Evolutionary conservation across 1,140 invertebrate genomes (phyloP).

Genomic region (Anthonomus grandis): DNA sequence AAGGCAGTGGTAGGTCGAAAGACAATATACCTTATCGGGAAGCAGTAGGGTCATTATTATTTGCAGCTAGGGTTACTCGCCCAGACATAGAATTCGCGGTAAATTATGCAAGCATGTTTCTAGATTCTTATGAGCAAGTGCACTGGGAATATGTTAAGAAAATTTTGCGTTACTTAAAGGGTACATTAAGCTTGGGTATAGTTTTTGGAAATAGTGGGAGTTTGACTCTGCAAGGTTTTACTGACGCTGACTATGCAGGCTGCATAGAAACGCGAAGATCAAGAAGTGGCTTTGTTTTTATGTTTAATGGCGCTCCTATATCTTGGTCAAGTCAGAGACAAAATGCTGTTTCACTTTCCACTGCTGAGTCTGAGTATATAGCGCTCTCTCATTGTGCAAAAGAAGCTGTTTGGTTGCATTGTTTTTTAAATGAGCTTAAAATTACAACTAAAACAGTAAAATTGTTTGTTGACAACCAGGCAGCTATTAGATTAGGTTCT

Average conservation of each 20-base stretch:
- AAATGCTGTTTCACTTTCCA: conserved; percentile 37
- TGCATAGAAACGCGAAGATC: conserved; percentile 42
- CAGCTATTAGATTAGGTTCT: conserved; percentile 2
- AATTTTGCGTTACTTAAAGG: conserved; percentile 49
- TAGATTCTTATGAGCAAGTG: conserved; percentile 24
- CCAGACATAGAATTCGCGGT: conserved; percentile 50
- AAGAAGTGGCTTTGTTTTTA: conserved; percentile 43
- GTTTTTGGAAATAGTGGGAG: conserved; percentile 21
- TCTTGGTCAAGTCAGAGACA: conserved; percentile 47
- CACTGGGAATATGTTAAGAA: conserved; percentile 45
- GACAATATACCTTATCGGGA: conserved; percentile 39
- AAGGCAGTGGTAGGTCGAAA: neutral
- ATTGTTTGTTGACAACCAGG: conserved; percentile 14
- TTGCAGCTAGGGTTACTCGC: conserved; percentile 41
- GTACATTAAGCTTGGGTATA: conserved; percentile 42
- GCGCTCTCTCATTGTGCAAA: conserved; percentile 37
- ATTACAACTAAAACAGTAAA: conserved; percentile 25
- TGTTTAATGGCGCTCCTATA: conserved; percentile 38
- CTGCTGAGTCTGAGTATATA: conserved; percentile 49
- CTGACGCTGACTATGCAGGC: conserved; percentile 47
- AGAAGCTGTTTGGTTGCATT: conserved; percentile 38
- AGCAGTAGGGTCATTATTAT: conserved; percentile 46
- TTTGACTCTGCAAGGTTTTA: conserved; percentile 29
- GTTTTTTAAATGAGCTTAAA: conserved; percentile 37
- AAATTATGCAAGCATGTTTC: conserved; percentile 34